These are phyloP conservation scores for Erinaceus europaeus DNA, from an alignment of 2,113 vertebrate genomes.

Conservation along the genomic window DNA sequence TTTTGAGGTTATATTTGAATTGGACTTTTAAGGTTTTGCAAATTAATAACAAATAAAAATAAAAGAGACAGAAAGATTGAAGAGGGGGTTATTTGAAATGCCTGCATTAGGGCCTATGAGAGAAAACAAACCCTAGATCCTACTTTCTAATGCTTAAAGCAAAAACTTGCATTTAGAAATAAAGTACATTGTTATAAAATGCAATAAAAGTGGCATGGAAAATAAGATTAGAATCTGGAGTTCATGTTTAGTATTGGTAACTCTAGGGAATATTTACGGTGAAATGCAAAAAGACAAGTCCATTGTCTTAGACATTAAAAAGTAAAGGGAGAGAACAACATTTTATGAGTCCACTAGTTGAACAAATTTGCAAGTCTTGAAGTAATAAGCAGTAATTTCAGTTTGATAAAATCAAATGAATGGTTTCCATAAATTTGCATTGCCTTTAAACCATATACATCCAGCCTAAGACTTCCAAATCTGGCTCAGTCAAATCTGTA, in stretches of 20 bases:
- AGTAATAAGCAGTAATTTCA: neutral
- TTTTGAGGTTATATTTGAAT: neutral
- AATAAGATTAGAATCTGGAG: neutral
- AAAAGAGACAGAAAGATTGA: neutral
- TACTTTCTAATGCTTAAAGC: neutral
- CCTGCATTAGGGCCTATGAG: neutral
- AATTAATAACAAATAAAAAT: neutral
- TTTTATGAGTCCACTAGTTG: neutral
- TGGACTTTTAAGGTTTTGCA: neutral
- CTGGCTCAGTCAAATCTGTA: neutral
- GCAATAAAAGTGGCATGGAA: neutral
- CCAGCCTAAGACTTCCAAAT: neutral
- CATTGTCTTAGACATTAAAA: neutral
- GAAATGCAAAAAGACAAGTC: neutral
- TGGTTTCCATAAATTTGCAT: neutral
- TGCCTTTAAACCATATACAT: neutral
- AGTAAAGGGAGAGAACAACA: neutral
- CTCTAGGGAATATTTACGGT: neutral
- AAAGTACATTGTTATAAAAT: neutral
- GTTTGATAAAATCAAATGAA: constrained; percentile 25
- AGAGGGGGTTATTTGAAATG: neutral
- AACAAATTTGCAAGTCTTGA: neutral
- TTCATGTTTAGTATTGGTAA: neutral
- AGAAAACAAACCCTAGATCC: neutral
- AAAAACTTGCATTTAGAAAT: neutral